A percentile compares a stretch with the other conserved stretches of the same genome.
These are phyloP conservation scores for Cataglyphis rosenhaueri DNA, from an alignment of 2,888 invertebrate genomes.

Conservation along the genomic window DNA sequence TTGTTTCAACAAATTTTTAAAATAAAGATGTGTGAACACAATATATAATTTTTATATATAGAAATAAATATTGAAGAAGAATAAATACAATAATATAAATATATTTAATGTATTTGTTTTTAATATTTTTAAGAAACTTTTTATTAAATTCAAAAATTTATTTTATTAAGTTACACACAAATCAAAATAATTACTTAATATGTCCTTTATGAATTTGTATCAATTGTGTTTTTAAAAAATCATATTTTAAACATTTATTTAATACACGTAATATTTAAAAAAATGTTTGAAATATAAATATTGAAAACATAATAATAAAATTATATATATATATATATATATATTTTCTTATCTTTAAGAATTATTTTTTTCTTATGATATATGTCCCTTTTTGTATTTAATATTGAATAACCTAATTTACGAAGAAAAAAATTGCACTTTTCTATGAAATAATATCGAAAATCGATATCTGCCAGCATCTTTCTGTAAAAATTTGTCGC, in stretches of 20 bases:
- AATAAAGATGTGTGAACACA: background rate
- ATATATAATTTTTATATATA: background rate
- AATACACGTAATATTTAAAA: no score
- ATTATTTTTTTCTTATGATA: background rate
- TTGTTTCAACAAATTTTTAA: background rate
- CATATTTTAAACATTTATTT: background rate
- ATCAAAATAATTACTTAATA: background rate
- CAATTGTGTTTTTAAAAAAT: background rate
- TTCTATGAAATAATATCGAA: background rate
- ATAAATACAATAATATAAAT: background rate
- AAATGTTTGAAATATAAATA: background rate
- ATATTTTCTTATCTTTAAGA: background rate
- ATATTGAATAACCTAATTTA: background rate
- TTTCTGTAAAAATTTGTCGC: constrained; percentile 56
- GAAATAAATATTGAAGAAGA: background rate
- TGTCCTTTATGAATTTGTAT: background rate
- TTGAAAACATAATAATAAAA: no score
- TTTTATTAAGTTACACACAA: background rate
- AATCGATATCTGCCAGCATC: constrained; percentile 39
- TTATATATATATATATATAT: background rate
- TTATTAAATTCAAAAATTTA: background rate
- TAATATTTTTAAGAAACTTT: background rate
- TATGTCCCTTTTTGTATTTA: background rate
- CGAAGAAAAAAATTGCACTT: background rate
- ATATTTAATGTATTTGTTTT: background rate